These are phyloP conservation scores for Prionailurus viverrinus DNA, from an alignment of 2,113 vertebrate genomes.

Conservation along the genomic window DNA sequence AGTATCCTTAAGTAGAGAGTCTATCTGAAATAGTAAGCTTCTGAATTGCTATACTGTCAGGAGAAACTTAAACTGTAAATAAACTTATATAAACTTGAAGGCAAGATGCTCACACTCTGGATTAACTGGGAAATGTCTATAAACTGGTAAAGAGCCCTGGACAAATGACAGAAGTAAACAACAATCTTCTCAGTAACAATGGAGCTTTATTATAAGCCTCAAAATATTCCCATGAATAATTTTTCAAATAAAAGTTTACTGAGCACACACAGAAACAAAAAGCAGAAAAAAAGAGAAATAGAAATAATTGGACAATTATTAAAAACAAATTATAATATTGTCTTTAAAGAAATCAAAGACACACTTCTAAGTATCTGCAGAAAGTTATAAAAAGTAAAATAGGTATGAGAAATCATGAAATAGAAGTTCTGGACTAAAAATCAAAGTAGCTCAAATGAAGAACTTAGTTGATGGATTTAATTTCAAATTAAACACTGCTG, in stretches of 20 bases:
- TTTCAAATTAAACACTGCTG: background rate
- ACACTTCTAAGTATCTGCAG: background rate
- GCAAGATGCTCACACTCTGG: background rate
- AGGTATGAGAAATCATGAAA: background rate
- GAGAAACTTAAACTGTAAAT: background rate
- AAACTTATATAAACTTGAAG: background rate
- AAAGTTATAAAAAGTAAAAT: background rate
- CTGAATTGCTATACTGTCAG: background rate
- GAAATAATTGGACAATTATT: background rate
- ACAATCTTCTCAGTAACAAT: background rate
- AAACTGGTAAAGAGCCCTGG: background rate
- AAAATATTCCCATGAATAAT: background rate
- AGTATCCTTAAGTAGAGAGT: background rate
- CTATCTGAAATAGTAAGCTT: background rate
- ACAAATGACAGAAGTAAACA: background rate
- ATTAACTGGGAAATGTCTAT: background rate
- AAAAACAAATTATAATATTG: background rate
- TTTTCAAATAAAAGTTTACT: slow-evolving; percentile 4
- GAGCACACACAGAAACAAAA: background rate
- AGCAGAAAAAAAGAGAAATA: background rate
- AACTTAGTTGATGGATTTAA: background rate
- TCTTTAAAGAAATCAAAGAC: background rate
- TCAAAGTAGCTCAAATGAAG: background rate
- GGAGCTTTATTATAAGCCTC: background rate
- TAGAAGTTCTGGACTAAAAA: background rate